Evolutionary conservation across 1,140 invertebrate genomes (phyloP).

Genomic region (Nasonia giraulti): DNA sequence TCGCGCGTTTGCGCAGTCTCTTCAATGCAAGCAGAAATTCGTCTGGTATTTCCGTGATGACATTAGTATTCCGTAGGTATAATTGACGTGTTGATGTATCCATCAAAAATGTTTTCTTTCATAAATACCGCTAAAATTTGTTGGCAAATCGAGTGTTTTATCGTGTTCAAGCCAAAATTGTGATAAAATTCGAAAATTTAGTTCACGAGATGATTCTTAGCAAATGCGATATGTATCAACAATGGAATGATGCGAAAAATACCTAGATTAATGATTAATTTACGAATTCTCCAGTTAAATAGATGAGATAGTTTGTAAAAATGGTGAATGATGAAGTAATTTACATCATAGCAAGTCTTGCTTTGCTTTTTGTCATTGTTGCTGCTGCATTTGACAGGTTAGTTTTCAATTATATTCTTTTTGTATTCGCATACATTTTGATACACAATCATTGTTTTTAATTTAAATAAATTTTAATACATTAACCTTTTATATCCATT

Average conservation of each 20-base stretch:
- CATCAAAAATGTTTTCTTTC: slow-evolving; percentile 23
- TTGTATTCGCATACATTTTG: background rate
- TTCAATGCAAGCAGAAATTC: background rate
- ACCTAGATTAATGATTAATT: slow-evolving; percentile 18
- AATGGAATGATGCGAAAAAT: slow-evolving; percentile 25
- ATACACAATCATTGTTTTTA: slow-evolving; percentile 19
- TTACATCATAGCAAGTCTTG: slow-evolving; percentile 50
- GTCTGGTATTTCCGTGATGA: background rate
- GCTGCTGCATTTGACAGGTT: slow-evolving; percentile 62
- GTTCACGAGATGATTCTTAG: slow-evolving; percentile 7
- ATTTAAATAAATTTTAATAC: background rate
- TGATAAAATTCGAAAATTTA: slow-evolving; percentile 14
- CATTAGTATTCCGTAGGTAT: background rate
- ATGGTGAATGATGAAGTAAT: slow-evolving; percentile 52
- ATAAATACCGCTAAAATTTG: background rate
- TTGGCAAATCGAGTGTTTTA: background rate
- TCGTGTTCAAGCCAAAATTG: slow-evolving; percentile 35
- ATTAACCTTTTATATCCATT: slow-evolving; percentile 42
- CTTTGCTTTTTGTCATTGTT: slow-evolving; percentile 50
- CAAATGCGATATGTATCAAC: background rate
- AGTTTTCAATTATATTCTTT: slow-evolving; percentile 19
- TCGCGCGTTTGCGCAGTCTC: background rate
- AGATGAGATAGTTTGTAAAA: slow-evolving; percentile 45
- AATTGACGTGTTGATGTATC: background rate
- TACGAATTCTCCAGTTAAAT: slow-evolving; percentile 11